Percentiles rank a stretch among this genome's conserved stretches.
Evolutionary conservation across 2,797 vertebrate species (phyloP).

Genomic region (Parambassis ranga): DNA sequence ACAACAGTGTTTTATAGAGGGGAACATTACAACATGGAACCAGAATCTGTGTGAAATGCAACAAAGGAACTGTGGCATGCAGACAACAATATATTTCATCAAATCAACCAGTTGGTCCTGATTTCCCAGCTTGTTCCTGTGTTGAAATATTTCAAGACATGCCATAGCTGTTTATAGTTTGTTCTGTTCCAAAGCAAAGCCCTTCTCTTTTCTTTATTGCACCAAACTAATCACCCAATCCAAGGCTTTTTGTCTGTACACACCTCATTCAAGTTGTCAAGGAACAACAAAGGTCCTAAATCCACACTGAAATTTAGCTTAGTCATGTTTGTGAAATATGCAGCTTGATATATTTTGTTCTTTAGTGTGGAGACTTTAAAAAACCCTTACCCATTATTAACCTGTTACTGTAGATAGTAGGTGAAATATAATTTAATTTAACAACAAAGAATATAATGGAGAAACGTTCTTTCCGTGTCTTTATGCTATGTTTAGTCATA

Average conservation of each 20-base stretch:
- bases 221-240: slow-evolving; percentile 15
- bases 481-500: not conserved
- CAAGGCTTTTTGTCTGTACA: slow-evolving; percentile 12
- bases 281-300: not conserved
- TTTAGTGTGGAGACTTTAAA: slow-evolving; percentile 14
- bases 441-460: slow-evolving; percentile 57
- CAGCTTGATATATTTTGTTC: slow-evolving; percentile 11
- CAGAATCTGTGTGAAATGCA: slow-evolving; percentile 32
- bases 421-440: slow-evolving; percentile 20
- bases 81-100: slow-evolving; percentile 47
- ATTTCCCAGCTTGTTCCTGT: slow-evolving; percentile 20
- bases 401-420: too few species aligned
- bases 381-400: slow-evolving; percentile 42
- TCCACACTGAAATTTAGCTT: not conserved
- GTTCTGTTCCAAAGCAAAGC: slow-evolving; percentile 14
- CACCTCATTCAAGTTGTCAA: slow-evolving; percentile 41
- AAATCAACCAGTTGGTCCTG: slow-evolving; percentile 20
- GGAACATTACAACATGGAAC: slow-evolving; percentile 32
- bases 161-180: slow-evolving; percentile 35
- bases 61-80: slow-evolving; percentile 21
- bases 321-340: not conserved
- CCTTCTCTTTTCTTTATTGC: slow-evolving; percentile 45
- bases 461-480: not conserved
- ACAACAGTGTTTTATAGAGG: slow-evolving; percentile 46
- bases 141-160: slow-evolving; percentile 28